These are phyloP conservation scores for Typhlomys cinereus DNA, from an alignment of 2,113 vertebrate species.

Conservation along the genomic window DNA sequence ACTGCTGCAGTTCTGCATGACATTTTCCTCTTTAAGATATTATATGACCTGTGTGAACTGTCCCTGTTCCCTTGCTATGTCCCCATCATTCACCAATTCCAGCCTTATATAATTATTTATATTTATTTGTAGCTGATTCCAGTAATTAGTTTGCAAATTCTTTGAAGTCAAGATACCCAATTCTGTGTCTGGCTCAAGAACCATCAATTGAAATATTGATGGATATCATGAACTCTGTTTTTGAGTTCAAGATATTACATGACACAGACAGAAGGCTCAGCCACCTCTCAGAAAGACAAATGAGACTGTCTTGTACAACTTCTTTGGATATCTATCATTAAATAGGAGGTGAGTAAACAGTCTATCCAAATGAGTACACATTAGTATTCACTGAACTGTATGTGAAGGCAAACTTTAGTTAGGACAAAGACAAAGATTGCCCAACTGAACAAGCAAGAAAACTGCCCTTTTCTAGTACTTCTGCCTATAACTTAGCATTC, in stretches of 20 bases:
- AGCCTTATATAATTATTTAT: background rate
- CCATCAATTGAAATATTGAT: background rate
- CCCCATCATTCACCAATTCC: background rate
- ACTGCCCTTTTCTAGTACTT: background rate
- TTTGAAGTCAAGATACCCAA: background rate
- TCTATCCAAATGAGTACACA: no score
- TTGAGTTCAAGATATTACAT: background rate
- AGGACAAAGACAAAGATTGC: no score
- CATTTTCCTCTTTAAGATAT: background rate
- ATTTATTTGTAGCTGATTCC: background rate
- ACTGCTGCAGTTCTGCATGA: background rate
- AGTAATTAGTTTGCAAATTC: background rate
- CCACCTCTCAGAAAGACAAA: constrained; percentile 1
- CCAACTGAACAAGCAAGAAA: background rate
- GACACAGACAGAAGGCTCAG: background rate
- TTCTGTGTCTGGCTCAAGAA: constrained; percentile 6
- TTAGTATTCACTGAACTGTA: no score
- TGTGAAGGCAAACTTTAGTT: no score
- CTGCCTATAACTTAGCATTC: no score
- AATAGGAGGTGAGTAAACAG: no score
- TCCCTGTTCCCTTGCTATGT: background rate
- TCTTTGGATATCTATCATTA: background rate
- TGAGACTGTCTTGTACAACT: background rate
- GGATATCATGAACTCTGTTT: background rate
- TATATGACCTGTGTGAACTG: background rate